These are phyloP conservation scores for Spheniscus humboldti DNA, from an alignment of 2,797 vertebrate genomes.

Conservation along the genomic window DNA sequence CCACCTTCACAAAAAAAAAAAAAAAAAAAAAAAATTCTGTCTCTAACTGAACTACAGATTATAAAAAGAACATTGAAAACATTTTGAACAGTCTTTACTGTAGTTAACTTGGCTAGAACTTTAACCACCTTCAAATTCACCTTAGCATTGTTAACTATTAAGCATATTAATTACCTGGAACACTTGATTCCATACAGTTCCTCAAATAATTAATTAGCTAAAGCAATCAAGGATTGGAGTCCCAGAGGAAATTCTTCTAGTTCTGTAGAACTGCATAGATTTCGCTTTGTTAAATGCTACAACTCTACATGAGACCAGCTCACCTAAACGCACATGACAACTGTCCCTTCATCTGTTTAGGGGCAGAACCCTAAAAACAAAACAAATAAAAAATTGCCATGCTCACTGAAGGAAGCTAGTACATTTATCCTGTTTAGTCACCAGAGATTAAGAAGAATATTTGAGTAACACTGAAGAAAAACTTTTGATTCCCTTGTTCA, in stretches of 20 bases:
- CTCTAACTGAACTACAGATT: background rate
- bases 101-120: conserved; percentile 42
- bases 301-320: background rate
- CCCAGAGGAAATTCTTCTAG: conserved; percentile 10
- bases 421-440: background rate
- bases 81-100: background rate
- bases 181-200: conserved; percentile 9
- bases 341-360: background rate
- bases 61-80: background rate
- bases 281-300: background rate
- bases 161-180: conserved; percentile 49
- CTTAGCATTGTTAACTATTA: background rate
- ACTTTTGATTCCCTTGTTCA: background rate
- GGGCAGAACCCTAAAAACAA: background rate
- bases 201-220: conserved; percentile 58
- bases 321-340: background rate
- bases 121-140: conserved; percentile 50
- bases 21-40: background rate
- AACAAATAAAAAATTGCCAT: background rate
- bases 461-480: background rate
- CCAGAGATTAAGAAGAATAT: background rate
- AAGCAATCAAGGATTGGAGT: background rate
- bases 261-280: background rate
- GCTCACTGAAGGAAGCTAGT: background rate
- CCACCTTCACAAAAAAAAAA: background rate